Percentiles rank a stretch among this genome's conserved stretches.
phyloP scores from a whole-genome alignment of 2,797 vertebrate species.

The Crotalus adamanteus region DNA sequence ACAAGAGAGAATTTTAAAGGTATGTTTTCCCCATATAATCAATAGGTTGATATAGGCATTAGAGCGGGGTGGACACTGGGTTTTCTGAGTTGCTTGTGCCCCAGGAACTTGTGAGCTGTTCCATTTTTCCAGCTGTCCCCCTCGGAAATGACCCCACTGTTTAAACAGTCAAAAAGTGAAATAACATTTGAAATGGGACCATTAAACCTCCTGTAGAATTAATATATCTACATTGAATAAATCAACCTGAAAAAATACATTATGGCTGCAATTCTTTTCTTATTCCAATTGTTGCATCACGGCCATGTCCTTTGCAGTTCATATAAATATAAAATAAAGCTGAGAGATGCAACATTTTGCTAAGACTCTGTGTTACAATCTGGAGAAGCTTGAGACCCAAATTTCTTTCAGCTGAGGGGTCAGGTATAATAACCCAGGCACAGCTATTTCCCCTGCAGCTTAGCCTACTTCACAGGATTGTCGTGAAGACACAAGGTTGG shows the following conservation, averaged over 20 bases:
- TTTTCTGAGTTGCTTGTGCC: background rate
- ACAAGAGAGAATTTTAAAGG: constrained; percentile 1
- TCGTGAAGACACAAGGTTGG: background rate
- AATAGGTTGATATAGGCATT: background rate
- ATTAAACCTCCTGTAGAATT: background rate
- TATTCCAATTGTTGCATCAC: background rate
- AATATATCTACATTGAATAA: background rate
- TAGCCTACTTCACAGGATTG: background rate
- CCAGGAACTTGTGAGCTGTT: background rate
- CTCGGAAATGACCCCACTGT: background rate
- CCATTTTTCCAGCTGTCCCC: background rate
- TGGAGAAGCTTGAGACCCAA: background rate
- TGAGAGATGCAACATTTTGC: background rate
- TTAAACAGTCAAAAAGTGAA: background rate
- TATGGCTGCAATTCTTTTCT: background rate
- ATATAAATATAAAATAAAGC: background rate
- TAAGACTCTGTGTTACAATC: background rate
- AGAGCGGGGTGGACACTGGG: background rate
- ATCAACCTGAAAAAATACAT: background rate
- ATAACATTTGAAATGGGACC: background rate
- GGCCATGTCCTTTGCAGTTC: background rate
- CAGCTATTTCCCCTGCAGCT: background rate
- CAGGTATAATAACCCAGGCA: background rate
- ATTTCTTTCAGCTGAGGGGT: background rate
- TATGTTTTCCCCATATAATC: background rate